phyloP scores from a whole-genome alignment of 30 jellyfish, hydroid and myxozoan genomes.

The Pelagia noctiluca region DNA sequence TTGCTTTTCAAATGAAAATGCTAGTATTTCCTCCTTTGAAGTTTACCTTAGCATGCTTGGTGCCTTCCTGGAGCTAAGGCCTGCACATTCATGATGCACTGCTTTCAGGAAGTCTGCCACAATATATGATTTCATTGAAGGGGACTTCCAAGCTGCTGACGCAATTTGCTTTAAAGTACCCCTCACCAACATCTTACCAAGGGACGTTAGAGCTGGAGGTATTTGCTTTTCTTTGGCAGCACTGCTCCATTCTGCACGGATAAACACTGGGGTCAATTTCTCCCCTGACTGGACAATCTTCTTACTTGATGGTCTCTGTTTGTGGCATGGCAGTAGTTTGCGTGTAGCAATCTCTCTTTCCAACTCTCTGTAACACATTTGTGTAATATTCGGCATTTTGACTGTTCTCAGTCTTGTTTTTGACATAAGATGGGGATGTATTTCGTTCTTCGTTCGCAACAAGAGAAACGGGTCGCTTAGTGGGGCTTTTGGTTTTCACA shows the following conservation, averaged over 20 bases:
- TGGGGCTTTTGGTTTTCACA: background rate
- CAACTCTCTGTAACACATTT: background rate
- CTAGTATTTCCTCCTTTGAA: background rate
- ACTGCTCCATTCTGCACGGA: background rate
- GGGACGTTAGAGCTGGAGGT: background rate
- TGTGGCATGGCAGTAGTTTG: background rate
- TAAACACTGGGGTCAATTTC: constrained; percentile 17
- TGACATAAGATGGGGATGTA: background rate
- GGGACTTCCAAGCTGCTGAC: background rate
- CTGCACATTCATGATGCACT: background rate
- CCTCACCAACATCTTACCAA: background rate
- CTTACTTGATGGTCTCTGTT: background rate
- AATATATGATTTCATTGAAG: background rate
- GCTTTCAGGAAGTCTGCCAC: background rate
- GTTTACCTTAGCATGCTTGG: constrained; percentile 20
- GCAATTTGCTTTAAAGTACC: background rate
- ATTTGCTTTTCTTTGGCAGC: background rate
- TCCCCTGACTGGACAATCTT: background rate
- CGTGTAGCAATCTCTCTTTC: background rate
- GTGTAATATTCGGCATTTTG: background rate
- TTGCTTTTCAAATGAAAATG: no score
- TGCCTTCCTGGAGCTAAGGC: background rate
- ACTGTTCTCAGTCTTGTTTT: background rate
- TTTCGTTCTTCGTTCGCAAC: background rate
- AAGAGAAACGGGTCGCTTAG: background rate